Evolutionary conservation across 2,888 invertebrate genomes (phyloP).

Genomic region (Plebejus anna): DNA sequence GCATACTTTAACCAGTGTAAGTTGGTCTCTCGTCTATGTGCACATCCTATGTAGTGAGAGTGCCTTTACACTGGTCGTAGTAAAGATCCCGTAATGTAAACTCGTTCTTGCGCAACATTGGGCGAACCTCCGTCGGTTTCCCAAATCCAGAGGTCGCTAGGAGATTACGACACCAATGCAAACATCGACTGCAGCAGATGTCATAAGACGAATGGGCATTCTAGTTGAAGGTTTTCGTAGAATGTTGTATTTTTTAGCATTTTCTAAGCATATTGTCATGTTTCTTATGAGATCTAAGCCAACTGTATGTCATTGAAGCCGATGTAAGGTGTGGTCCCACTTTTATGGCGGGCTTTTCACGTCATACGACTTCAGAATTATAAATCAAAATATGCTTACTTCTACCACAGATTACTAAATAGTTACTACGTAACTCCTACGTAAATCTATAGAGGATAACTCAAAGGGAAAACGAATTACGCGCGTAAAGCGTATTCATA

Average conservation of each 20-base stretch:
- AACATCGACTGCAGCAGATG: background rate
- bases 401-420: too few species aligned
- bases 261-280: too few species aligned
- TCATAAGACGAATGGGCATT: background rate
- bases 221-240: background rate
- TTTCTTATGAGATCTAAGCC: too few species aligned
- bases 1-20: background rate
- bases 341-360: too few species aligned
- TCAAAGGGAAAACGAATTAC: background rate
- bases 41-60: background rate
- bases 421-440: too few species aligned
- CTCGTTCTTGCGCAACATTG: constrained; percentile 10
- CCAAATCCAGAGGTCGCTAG: constrained; percentile 17
- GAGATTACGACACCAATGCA: background rate
- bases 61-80: background rate
- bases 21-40: background rate
- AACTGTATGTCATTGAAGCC: too few species aligned
- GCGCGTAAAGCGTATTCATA: background rate
- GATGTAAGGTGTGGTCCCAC: too few species aligned
- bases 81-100: constrained; percentile 12
- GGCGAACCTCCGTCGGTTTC: background rate
- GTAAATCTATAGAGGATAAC: background rate
- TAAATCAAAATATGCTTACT: too few species aligned
- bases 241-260: background rate
- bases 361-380: too few species aligned